Evolutionary conservation across 2,888 invertebrate species (phyloP), one percentile per base, ranked within the genome.

Genomic region (Anthrax anthrax): DNA sequence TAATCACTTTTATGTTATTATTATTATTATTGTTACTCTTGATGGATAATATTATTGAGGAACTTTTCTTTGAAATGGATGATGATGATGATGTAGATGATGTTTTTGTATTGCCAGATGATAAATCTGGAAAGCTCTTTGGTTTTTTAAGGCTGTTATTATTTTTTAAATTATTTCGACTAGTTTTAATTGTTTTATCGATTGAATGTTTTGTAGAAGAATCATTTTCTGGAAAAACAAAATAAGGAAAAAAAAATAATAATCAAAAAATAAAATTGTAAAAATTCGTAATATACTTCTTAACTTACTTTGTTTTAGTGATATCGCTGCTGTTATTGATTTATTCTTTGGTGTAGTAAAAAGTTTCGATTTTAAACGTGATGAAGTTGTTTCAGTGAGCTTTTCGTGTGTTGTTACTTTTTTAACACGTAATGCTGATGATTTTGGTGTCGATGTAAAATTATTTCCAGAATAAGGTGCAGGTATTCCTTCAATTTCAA

Each of bases 41-140:
- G 12, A 4, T 12, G 12, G 29, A 32, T 12, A 23, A 23, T 6
- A 6, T 23, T 23, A 8, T 23, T 23, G 23, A 23, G 23, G 23
- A 23, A 23, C 23, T 23, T 23, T 23, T 23, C 23, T 32, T 32
- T 32, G 29, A 32, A 32, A 32, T 27, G 5, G 23, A 27, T 8
- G 23, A 27, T 27, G 23, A 27, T 27, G 5, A 8, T 27, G 5
- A 8, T 27, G 2, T 9, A 27, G 23, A 27, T n/a, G 16, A 10
- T 27, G 18, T 16, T 37, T 36, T 16, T 34, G 17, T 13, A n/a
- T 18, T 18, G 14, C 16, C 16, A 8, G 27, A 14, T 37, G 19
- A 41, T 23, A 46, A 44, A 41, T 46, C 42, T 12, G 46, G 46
- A 37, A 46, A 49, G 37, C 46, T 49, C 41, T 49, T 49, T 41